These are phyloP conservation scores for Lucinisca nassula DNA, from an alignment of 2,888 invertebrate species.

Conservation along the genomic window DNA sequence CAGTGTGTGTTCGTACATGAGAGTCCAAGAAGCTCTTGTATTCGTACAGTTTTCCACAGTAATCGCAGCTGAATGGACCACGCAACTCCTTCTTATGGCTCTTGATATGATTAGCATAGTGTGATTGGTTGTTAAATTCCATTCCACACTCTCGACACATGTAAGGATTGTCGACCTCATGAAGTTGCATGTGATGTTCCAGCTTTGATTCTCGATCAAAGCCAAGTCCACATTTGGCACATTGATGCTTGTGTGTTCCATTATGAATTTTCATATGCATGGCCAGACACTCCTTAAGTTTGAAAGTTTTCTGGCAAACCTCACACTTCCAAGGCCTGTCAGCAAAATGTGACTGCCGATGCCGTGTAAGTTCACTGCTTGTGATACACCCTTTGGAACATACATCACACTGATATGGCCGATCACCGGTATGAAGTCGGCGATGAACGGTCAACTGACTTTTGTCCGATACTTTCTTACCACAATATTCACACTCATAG, in stretches of 20 bases:
- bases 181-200: conserved; percentile 46
- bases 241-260: conserved; percentile 49
- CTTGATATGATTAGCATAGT: conserved; percentile 66
- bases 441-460: conserved; percentile 66
- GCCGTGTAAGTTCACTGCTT: conserved; percentile 62
- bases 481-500: conserved; percentile 67
- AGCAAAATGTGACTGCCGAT: conserved; percentile 34
- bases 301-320: conserved; percentile 59
- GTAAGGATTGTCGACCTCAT: conserved; percentile 37
- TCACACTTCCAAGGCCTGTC: conserved; percentile 42
- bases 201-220: conserved; percentile 51
- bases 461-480: conserved; percentile 71
- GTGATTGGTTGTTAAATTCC: conserved; percentile 56
- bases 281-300: conserved; percentile 59
- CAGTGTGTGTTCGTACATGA: neutral
- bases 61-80: neutral
- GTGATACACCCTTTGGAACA: conserved; percentile 67
- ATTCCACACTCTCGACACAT: conserved; percentile 61
- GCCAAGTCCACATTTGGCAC: conserved; percentile 64
- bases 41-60: conserved; percentile 2
- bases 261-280: conserved; percentile 70
- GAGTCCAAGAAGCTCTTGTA: conserved; percentile 1
- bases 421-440: conserved; percentile 61
- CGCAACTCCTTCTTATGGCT: conserved; percentile 12
- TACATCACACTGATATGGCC: conserved; percentile 63